Evolutionary conservation across 2,797 vertebrate genomes (phyloP), one percentile per base, ranked within the genome.

Genomic region (Gallirallus australis): DNA sequence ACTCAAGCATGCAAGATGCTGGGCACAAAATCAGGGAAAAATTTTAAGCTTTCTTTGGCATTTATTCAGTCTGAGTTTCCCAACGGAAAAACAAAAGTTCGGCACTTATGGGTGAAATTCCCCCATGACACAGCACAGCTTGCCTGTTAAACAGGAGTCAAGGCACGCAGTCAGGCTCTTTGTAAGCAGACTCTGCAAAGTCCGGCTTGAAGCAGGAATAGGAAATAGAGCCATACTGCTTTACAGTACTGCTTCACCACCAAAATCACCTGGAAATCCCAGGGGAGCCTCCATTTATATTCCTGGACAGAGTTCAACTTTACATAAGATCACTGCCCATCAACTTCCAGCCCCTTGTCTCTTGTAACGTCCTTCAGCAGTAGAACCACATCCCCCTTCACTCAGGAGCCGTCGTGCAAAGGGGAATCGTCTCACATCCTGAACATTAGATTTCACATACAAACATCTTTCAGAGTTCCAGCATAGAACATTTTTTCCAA

Each of bases 21-120:
- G 84, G 54, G 89, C 71, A 93, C 65, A 94, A 96, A 94, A 93
- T 39, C 65, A 89, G 57, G 93, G 59, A 75, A 4, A 42, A 85
- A 85, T 65, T 19, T 33, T 48, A 81, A 91, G 71, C 72, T 92
- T 92, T 71, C 75, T 42, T 75, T 95, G 94, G 88, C 86, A 71
- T 90, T 65, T 65, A n/a, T 87, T 93, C 59, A 94, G 68, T 28
- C 65, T 65, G 83, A 78, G 82, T 95, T 96, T 93, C 89, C 86
- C 90, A 95, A 82, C 0, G 87, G 92, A 48, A 92, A 94, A 95
- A 82, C 88, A 96, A 90, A 95, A 84, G 79, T 68, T 83, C 3
- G 0, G 65, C 78, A 69, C 50, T 93, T 72, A 24, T 17, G 89
- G 90, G 90, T 94, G 93, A 89, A 91, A 93, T 78, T 91, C 61